Percentiles rank a stretch among this genome's conserved stretches.
Conservation (phyloP, 1,140 invertebrate species). For the Diploscapter pachys region DNA sequence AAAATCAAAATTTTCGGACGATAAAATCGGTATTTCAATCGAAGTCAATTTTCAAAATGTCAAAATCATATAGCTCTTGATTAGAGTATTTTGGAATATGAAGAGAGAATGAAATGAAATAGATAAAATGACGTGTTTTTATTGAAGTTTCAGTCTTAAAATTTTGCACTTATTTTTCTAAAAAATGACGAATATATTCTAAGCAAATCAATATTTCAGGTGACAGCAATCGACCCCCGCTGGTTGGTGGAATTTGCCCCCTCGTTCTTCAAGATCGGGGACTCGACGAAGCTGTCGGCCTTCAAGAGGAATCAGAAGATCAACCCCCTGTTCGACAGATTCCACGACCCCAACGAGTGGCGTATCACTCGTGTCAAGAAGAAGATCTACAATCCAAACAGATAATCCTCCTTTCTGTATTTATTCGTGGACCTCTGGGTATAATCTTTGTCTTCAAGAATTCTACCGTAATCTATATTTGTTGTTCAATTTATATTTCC, state of each 20-base stretch:
- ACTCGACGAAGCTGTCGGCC: conserved; percentile 95
- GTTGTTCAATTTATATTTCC: too few species aligned
- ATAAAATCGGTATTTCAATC: too few species aligned
- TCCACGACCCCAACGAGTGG: conserved; percentile 98
- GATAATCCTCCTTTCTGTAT: conserved; percentile 38
- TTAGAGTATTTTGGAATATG: too few species aligned
- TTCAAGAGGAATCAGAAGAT: conserved; percentile 98
- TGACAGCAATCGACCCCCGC: conserved; percentile 93
- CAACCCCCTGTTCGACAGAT: conserved; percentile 97
- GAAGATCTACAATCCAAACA: conserved; percentile 60
- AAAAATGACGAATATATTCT: background rate
- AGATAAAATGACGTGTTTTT: too few species aligned
- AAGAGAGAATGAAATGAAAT: too few species aligned
- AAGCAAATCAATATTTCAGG: conserved; percentile 40
- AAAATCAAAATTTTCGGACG: too few species aligned
- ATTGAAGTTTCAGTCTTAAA: too few species aligned
- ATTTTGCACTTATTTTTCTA: background rate
- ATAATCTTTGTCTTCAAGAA: too few species aligned
- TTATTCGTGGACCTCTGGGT: background rate
- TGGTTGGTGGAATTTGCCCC: conserved; percentile 99
- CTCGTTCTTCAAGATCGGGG: conserved; percentile 98
- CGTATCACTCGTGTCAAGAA: conserved; percentile 86
- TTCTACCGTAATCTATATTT: too few species aligned
- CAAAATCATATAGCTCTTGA: too few species aligned
- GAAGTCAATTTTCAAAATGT: background rate